A percentile compares a stretch with the other conserved stretches of the same genome.
Conservation (phyloP, 1,140 invertebrate species). For the Macrotrachela quadricornifera region DNA sequence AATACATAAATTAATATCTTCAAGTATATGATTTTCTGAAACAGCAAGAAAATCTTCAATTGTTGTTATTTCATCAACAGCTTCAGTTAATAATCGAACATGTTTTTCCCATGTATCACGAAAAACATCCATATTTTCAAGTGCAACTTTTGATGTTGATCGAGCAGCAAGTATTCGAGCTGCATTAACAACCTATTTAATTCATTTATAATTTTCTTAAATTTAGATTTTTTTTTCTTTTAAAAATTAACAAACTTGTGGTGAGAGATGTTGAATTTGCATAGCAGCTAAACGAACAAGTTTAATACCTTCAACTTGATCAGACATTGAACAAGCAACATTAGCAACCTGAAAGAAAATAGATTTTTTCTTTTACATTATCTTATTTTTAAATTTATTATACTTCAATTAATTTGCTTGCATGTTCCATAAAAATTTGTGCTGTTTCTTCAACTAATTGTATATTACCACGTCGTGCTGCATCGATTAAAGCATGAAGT, state of each 20-base stretch:
- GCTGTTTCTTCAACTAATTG: slow-evolving; percentile 55
- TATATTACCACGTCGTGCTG: slow-evolving; percentile 62
- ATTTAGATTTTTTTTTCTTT: slow-evolving; percentile 36
- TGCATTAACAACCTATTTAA: slow-evolving; percentile 91
- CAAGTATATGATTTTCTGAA: slow-evolving; percentile 82
- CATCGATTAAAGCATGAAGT: slow-evolving; percentile 75
- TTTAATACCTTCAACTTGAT: slow-evolving; percentile 90
- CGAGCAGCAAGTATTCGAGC: slow-evolving; percentile 70
- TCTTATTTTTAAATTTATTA: too few species aligned
- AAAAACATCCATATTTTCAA: slow-evolving; percentile 91
- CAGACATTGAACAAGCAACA: slow-evolving; percentile 90
- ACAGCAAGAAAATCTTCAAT: slow-evolving; percentile 96
- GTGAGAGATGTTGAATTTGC: slow-evolving; percentile 80
- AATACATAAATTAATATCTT: slow-evolving; percentile 97
- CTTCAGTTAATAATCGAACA: slow-evolving; percentile 76
- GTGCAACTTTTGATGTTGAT: slow-evolving; percentile 67
- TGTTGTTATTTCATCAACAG: slow-evolving; percentile 92
- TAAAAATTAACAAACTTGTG: slow-evolving; percentile 44
- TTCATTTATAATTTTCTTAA: slow-evolving; percentile 78
- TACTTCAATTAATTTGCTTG: slow-evolving; percentile 86
- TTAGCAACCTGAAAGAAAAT: slow-evolving; percentile 39
- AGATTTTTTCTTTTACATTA: too few species aligned
- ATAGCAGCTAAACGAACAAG: slow-evolving; percentile 87
- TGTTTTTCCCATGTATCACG: slow-evolving; percentile 72
- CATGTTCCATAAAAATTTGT: slow-evolving; percentile 55